Evolutionary conservation across 2,888 invertebrate species (phyloP).

Genomic region (Sarcophaga caerulescens): DNA sequence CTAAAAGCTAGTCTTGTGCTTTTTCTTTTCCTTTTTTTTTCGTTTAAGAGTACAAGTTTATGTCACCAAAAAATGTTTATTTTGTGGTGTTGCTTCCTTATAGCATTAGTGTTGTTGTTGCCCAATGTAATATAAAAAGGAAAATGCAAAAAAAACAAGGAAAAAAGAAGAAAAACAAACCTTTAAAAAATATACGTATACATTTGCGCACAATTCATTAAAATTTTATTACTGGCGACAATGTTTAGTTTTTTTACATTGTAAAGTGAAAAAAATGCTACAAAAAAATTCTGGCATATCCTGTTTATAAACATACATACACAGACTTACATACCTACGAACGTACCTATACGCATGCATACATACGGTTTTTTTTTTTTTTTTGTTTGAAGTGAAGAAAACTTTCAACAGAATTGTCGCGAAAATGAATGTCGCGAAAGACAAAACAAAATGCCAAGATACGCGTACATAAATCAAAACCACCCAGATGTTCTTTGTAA

Average conservation of each 20-base stretch:
- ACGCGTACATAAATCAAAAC: conserved; percentile 47
- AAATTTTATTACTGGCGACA: conserved; percentile 67
- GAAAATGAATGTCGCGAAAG: conserved; percentile 6
- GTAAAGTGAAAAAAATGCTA: conserved; percentile 40
- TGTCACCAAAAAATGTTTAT: conserved; percentile 49
- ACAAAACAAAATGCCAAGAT: conserved; percentile 1
- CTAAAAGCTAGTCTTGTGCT: conserved; percentile 24
- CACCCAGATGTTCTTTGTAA: conserved; percentile 58
- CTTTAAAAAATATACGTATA: conserved; percentile 42
- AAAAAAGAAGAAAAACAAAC: conserved; percentile 35
- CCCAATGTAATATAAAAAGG: conserved; percentile 6
- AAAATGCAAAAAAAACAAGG: conserved; percentile 10
- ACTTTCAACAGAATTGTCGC: conserved; percentile 46
- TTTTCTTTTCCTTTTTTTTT: conserved; percentile 2
- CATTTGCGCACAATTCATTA: conserved; percentile 57
- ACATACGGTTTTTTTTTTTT: background rate
- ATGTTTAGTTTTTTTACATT: conserved; percentile 56
- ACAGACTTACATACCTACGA: conserved; percentile 37
- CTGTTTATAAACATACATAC: conserved; percentile 57
- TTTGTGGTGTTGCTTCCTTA: background rate
- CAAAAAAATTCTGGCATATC: conserved; percentile 59
- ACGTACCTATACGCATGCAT: background rate
- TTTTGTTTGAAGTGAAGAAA: background rate
- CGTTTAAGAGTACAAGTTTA: conserved; percentile 27
- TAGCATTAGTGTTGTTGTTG: background rate